Conservation (phyloP, 2,113 vertebrate genomes). For the Ammodramus savannarum region DNA sequence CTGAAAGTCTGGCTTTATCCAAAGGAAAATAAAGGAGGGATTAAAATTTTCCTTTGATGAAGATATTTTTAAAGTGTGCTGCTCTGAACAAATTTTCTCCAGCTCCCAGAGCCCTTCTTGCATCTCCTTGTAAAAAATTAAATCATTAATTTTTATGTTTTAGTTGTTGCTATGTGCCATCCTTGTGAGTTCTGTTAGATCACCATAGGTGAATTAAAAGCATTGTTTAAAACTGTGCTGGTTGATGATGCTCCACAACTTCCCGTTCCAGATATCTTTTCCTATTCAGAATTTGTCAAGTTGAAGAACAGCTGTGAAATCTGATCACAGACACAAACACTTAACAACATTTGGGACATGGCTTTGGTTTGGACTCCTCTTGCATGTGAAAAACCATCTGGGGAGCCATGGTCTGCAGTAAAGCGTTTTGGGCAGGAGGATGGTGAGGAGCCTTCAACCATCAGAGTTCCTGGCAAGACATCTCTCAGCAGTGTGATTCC, state of each 20-base stretch:
- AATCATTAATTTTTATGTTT: background rate
- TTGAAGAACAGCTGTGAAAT: background rate
- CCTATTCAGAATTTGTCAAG: background rate
- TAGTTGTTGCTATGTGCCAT: background rate
- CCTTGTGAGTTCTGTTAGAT: background rate
- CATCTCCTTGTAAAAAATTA: background rate
- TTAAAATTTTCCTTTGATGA: background rate
- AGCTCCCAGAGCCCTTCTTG: background rate
- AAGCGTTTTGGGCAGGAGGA: background rate
- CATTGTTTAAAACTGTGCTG: background rate
- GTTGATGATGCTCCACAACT: rapidly evolving
- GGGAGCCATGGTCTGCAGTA: background rate
- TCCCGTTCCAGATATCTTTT: background rate
- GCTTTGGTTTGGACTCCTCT: background rate
- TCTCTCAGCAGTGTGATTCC: background rate
- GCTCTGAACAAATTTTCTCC: background rate
- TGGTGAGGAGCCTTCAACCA: background rate
- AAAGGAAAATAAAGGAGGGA: background rate
- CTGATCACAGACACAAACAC: background rate
- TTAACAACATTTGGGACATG: rapidly evolving
- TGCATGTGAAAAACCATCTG: rapidly evolving
- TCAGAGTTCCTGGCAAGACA: background rate
- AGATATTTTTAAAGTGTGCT: background rate
- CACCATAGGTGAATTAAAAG: background rate
- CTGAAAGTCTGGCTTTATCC: background rate